A percentile compares a stretch with the other conserved stretches of the same genome.
Evolutionary conservation across 2,888 invertebrate species (phyloP).

Genomic region (Taphrorychus bicolor): DNA sequence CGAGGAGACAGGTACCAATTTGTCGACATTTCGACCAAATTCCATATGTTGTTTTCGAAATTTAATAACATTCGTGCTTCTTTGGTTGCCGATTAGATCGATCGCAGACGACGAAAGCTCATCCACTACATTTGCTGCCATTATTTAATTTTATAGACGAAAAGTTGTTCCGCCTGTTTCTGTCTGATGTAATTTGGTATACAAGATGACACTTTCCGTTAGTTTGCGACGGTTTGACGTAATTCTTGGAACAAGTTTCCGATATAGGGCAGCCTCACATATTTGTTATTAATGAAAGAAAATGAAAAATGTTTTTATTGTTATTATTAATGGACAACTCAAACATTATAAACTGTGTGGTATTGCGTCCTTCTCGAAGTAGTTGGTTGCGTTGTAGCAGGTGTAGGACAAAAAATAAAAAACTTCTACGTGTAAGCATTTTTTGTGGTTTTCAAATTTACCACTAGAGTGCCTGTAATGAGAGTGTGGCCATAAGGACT

Average conservation of each 20-base stretch:
- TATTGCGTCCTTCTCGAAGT: too few relatives aligned
- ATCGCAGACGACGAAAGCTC: conserved; percentile 18
- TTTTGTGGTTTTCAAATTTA: too few relatives aligned
- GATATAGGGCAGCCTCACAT: background rate
- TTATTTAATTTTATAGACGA: background rate
- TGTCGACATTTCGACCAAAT: conserved; percentile 15
- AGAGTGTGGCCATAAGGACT: too few relatives aligned
- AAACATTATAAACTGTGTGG: too few relatives aligned
- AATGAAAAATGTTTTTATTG: too few relatives aligned
- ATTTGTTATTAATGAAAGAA: background rate
- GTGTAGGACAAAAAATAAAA: too few relatives aligned
- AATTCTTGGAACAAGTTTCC: conserved; percentile 1
- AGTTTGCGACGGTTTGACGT: background rate
- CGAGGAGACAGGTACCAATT: background rate
- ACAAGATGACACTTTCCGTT: background rate
- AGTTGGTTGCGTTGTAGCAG: too few relatives aligned
- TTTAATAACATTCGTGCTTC: conserved; percentile 31
- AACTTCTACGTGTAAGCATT: too few relatives aligned
- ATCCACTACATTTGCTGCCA: conserved; percentile 25
- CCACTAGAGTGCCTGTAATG: too few relatives aligned
- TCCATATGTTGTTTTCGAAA: conserved; percentile 32
- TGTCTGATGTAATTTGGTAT: conserved; percentile 4
- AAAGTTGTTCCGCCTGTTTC: background rate
- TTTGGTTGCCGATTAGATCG: conserved; percentile 19
- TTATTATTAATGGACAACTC: too few relatives aligned